A percentile compares a stretch with the other conserved stretches of the same genome.
Conservation (phyloP, 2,888 invertebrate genomes). For the Drosophila mulleri region DNA sequence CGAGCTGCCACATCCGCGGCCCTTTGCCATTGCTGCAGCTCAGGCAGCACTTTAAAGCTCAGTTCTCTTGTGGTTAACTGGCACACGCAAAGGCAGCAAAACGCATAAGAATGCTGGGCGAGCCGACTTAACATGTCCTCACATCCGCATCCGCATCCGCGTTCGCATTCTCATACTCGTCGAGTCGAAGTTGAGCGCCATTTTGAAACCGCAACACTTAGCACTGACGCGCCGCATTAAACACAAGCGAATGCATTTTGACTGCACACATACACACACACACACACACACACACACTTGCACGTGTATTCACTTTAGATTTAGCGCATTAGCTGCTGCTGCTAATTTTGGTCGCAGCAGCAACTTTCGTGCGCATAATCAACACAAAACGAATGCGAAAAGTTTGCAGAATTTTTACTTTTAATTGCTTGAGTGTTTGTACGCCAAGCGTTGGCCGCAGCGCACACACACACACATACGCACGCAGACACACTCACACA, state of each 20-base stretch:
- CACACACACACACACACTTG: neutral
- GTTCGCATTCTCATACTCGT: constrained; percentile 2
- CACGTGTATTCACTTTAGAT: constrained; percentile 19
- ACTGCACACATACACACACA: constrained; percentile 17
- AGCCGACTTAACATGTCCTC: constrained; percentile 16
- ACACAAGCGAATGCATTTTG: constrained; percentile 64
- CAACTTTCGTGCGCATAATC: constrained; percentile 70
- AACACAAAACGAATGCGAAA: constrained; percentile 78
- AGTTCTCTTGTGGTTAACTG: constrained; percentile 36
- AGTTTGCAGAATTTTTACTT: constrained; percentile 76
- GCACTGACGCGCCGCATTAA: constrained; percentile 76
- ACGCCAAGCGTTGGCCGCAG: constrained; percentile 14
- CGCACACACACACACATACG: constrained; percentile 25
- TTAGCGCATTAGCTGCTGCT: constrained; percentile 61
- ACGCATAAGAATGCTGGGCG: constrained; percentile 8
- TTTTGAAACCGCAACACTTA: constrained; percentile 75
- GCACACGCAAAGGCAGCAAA: constrained; percentile 17
- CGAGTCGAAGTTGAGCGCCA: constrained; percentile 55
- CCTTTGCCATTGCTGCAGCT: neutral
- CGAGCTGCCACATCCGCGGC: neutral
- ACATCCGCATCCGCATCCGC: constrained; percentile 7
- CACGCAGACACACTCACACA: constrained; percentile 6
- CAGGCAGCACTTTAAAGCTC: constrained; percentile 23
- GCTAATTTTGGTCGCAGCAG: constrained; percentile 66
- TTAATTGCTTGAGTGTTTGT: constrained; percentile 80